These are phyloP conservation scores for Candidula unifasciata DNA, from an alignment of 2,888 invertebrate genomes.

Conservation along the genomic window DNA sequence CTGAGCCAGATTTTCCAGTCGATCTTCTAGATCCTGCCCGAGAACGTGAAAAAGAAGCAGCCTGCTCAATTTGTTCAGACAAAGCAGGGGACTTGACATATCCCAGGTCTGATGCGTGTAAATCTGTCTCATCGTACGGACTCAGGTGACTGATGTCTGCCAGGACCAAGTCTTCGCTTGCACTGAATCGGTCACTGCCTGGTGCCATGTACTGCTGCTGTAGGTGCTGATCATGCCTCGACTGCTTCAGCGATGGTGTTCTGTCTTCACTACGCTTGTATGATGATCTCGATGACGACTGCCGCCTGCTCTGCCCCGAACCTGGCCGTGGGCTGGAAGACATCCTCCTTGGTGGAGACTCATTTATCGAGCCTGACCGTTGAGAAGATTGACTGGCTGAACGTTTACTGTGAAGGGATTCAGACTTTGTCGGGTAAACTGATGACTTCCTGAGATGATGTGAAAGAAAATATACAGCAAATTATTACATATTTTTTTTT, in stretches of 20 bases:
- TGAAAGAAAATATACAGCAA: background rate
- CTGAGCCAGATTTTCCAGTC: background rate
- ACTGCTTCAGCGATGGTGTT: background rate
- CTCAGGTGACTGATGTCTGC: background rate
- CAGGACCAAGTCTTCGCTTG: background rate
- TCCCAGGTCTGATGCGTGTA: background rate
- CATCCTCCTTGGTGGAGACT: background rate
- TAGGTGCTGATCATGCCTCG: background rate
- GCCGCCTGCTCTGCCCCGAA: background rate
- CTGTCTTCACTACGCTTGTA: background rate
- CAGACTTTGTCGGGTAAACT: background rate
- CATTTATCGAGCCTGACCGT: background rate
- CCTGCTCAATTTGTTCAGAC: background rate
- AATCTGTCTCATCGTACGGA: background rate
- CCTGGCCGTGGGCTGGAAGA: background rate
- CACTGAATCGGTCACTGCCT: background rate
- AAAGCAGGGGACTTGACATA: background rate
- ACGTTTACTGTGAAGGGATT: background rate
- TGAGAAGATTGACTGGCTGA: conserved; percentile 2
- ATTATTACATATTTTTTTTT: background rate
- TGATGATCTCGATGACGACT: background rate
- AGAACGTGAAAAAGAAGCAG: background rate
- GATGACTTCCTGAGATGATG: background rate
- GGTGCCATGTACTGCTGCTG: background rate
- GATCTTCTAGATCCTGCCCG: background rate